These are phyloP conservation scores for Furcifer pardalis DNA, from an alignment of 2,797 vertebrate genomes.

Conservation along the genomic window DNA sequence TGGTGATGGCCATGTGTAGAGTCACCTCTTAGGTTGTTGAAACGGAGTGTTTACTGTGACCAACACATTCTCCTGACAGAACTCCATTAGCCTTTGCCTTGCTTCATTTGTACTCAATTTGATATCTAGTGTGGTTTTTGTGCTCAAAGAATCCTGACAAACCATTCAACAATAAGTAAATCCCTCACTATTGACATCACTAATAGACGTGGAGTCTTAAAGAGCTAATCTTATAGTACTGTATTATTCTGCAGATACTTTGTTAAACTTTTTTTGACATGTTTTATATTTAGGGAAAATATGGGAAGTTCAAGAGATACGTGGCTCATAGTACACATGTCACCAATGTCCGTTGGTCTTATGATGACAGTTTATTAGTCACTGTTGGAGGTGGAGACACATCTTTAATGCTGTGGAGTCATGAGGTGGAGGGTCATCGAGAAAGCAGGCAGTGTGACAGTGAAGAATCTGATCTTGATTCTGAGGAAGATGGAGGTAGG, in stretches of 20 bases:
- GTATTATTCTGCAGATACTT: neutral
- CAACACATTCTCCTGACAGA: too few species aligned
- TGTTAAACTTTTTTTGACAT: conserved; percentile 19
- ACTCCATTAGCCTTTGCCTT: too few species aligned
- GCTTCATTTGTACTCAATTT: too few species aligned
- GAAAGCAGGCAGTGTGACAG: conserved; percentile 91
- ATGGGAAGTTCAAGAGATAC: conserved; percentile 95
- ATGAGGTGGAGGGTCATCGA: conserved; percentile 86
- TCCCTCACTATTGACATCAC: neutral
- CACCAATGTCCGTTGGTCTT: conserved; percentile 95
- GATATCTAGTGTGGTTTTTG: neutral
- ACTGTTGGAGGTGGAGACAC: conserved; percentile 92
- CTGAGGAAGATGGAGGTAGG: conserved; percentile 96
- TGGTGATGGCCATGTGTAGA: too few species aligned
- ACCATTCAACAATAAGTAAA: neutral
- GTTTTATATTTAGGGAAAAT: conserved; percentile 85
- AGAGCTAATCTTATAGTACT: conserved; percentile 1
- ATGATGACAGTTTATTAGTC: conserved; percentile 91
- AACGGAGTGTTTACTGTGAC: too few species aligned
- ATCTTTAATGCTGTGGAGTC: conserved; percentile 96
- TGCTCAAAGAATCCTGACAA: neutral
- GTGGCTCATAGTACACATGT: conserved; percentile 96
- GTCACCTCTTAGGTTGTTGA: too few species aligned
- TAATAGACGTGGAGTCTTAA: neutral
- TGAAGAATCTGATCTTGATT: conserved; percentile 96